Percentiles rank a stretch among this genome's conserved stretches.
These are phyloP conservation scores for Tenthredo scrophulariae DNA, from an alignment of 2,888 invertebrate genomes.

Conservation along the genomic window DNA sequence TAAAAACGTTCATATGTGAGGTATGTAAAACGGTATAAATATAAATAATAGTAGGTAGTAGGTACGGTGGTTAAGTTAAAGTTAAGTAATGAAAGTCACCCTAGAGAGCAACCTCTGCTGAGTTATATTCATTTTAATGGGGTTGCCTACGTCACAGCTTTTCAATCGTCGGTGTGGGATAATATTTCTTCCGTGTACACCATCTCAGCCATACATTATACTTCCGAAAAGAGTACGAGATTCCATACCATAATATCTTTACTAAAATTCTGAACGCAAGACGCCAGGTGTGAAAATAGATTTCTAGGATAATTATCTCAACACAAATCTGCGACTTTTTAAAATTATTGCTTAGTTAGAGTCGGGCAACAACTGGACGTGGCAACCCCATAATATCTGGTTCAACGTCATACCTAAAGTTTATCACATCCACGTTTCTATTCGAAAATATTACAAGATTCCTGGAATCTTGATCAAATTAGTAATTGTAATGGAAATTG, in stretches of 20 bases:
- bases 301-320: neutral
- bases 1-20: conserved; percentile 64
- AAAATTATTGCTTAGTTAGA: conserved; percentile 21
- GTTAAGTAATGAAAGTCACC: conserved; percentile 67
- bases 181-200: neutral
- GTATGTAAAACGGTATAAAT: conserved; percentile 70
- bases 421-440: conserved; percentile 48
- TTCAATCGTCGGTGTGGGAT: neutral
- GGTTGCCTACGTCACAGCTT: neutral
- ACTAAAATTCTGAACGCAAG: neutral
- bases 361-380: conserved; percentile 8
- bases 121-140: conserved; percentile 70
- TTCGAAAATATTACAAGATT: conserved; percentile 34
- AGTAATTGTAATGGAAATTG: neutral
- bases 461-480: neutral
- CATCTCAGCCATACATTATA: neutral
- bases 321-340: neutral
- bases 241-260: conserved; percentile 11
- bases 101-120: conserved; percentile 64
- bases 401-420: conserved; percentile 26
- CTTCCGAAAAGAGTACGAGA: conserved; percentile 4
- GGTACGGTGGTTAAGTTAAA: conserved; percentile 71
- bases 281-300: conserved; percentile 8
- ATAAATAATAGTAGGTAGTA: conserved; percentile 71
- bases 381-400: conserved; percentile 39